Evolutionary conservation across 1,140 invertebrate genomes (phyloP).

Genomic region (Chrysomallon squamiferum): DNA sequence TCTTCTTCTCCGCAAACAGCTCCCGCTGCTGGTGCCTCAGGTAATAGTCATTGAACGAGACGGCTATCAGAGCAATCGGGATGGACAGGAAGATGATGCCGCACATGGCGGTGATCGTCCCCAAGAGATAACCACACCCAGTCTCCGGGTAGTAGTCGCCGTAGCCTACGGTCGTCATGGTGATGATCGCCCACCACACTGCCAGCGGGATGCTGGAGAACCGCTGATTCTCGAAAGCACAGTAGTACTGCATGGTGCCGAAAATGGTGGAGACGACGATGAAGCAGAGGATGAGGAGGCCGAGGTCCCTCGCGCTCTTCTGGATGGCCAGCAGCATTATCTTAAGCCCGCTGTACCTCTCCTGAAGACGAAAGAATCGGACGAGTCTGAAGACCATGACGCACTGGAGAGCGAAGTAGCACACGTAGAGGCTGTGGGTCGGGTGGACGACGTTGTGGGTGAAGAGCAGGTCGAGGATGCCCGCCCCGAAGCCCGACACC

Average conservation of each 20-base stretch:
- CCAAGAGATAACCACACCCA: constrained; percentile 42
- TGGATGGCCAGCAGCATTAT: background rate
- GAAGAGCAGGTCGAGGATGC: background rate
- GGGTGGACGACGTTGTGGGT: background rate
- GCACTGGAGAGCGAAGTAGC: background rate
- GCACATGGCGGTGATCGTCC: constrained; percentile 86
- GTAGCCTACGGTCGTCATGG: constrained; percentile 66
- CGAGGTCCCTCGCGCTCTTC: constrained; percentile 12
- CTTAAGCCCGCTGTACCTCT: background rate
- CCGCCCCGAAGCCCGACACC: background rate
- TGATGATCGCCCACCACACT: constrained; percentile 66
- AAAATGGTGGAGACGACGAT: constrained; percentile 20
- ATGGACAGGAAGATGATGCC: constrained; percentile 99
- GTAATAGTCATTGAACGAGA: constrained; percentile 62
- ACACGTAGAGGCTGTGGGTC: background rate
- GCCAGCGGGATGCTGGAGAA: constrained; percentile 32
- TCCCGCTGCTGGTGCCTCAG: no score
- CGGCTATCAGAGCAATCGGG: constrained; percentile 76
- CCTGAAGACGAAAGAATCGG: background rate
- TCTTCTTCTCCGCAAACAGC: no score
- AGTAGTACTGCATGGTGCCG: constrained; percentile 17
- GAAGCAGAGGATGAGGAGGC: constrained; percentile 14
- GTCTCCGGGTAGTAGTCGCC: constrained; percentile 59
- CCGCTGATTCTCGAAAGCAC: constrained; percentile 8
- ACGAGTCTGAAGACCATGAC: background rate